Conservation (phyloP, 37 sponge, comb jelly and placozoan species). For the Lycopodina hypogea region DNA sequence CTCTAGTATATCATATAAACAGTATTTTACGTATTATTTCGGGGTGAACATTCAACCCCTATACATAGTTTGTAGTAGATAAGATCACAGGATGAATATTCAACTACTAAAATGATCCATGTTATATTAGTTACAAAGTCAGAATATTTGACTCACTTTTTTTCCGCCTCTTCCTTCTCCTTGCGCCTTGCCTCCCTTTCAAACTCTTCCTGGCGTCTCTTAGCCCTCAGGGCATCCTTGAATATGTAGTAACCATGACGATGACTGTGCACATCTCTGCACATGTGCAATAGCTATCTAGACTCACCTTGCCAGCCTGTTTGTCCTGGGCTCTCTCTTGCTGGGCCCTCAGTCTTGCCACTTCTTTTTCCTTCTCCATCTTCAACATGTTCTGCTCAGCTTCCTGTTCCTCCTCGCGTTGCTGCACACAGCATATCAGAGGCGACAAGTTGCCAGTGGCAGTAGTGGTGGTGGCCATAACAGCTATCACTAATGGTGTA, state of each 20-base stretch:
- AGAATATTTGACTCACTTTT: constrained; percentile 63
- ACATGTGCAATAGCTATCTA: no score
- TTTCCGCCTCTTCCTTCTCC: constrained; percentile 83
- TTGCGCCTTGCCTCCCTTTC: constrained; percentile 96
- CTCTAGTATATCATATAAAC: no score
- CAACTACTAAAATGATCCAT: not conserved
- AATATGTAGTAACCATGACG: not conserved
- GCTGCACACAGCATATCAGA: constrained; percentile 17
- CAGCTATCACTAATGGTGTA: not conserved
- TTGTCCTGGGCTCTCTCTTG: constrained; percentile 98
- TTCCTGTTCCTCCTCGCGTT: constrained; percentile 82
- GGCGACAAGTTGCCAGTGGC: not conserved
- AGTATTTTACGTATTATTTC: no score
- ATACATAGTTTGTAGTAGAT: no score
- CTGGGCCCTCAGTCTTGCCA: constrained; percentile 88
- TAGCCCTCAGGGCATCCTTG: constrained; percentile 92
- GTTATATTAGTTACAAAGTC: not conserved
- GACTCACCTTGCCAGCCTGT: constrained; percentile 89
- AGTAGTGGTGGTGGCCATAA: not conserved
- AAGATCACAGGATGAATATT: no score
- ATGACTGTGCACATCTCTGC: not conserved
- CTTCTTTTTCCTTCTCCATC: constrained; percentile 94
- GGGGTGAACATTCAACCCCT: no score
- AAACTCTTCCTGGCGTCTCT: constrained; percentile 93
- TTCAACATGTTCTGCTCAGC: constrained; percentile 83